Base-by-base conservation (phyloP, 2,797 vertebrate genomes). In the Sylvilagus floridanus region DNA sequence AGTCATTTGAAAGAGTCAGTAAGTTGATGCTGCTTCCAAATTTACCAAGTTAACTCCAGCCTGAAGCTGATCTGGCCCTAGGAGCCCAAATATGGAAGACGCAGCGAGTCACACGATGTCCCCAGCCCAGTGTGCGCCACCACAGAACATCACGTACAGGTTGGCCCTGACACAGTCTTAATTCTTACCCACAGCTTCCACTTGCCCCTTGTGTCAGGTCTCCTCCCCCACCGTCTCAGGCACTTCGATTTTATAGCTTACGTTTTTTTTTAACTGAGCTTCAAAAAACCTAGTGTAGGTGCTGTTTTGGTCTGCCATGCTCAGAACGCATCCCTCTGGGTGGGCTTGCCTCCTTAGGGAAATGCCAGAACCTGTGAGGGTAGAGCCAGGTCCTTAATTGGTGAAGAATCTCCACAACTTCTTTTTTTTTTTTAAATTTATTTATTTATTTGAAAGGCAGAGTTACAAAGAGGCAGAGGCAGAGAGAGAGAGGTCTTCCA, bases 71-170 rank as follows among this genome's bases (percentile, higher is more conserved):
- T 47, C 47, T n/a, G 0, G 52, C 37, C 81, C 60, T 24, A 35
- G 60, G 69, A 81, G 26, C 57, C 97, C 96, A 95, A 96, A 97
- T 94, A 96, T 87, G 77, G 95, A 94, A 93, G 57, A 63, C 62
- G 8, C 2, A 0, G 28, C 50, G 28, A 12, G 30, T 60, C 54
- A 13, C 30, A 6, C 0, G 0, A 0, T 9, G 0, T 63, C n/a
- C 19, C 65, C 30, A 16, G 60, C 68, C 21, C 8, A 84, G 76
- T 47, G 28, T 26, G 82, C 78, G 37, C 69, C 17, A 26, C 35
- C 2, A 0, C 21, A 22, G 75, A 28, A 3, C 10, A 0, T 8
- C 19, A 21, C 7, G 11, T 2, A 0, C 12, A 30, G 76, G 35
- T 84, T 54, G 7, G 21, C 69, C 54, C 13, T 26, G 2, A 5